A percentile compares a stretch with the other conserved stretches of the same genome.
phyloP scores from a whole-genome alignment of 1,140 invertebrate genomes.

The Bombyx mandarina region DNA sequence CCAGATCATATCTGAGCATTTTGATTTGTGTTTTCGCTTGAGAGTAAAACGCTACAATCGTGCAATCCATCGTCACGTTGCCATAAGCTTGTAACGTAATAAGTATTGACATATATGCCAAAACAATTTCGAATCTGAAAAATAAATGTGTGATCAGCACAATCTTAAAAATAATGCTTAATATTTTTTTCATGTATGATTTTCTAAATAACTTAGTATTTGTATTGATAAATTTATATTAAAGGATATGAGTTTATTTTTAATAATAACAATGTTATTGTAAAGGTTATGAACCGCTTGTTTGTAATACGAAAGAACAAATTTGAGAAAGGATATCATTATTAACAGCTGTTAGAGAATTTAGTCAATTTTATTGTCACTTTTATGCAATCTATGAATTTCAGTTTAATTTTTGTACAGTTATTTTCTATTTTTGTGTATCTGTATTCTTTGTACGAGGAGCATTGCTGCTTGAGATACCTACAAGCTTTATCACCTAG shows the following conservation, averaged over 20 bases:
- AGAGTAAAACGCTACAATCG: slow-evolving; percentile 39
- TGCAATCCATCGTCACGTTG: slow-evolving; percentile 50
- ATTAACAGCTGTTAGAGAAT: too few relatives aligned
- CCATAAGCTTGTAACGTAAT: slow-evolving; percentile 40
- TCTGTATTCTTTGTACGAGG: too few relatives aligned
- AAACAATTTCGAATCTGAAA: slow-evolving; percentile 38
- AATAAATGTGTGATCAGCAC: not conserved
- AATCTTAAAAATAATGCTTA: not conserved
- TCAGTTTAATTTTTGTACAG: too few relatives aligned
- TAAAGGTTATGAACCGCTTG: too few relatives aligned
- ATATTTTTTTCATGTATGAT: not conserved
- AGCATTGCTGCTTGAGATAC: too few relatives aligned
- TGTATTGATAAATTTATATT: not conserved
- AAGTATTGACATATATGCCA: slow-evolving; percentile 27
- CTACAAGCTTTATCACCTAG: too few relatives aligned
- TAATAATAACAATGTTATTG: too few relatives aligned
- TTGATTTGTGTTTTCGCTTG: slow-evolving; percentile 38
- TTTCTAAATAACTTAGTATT: not conserved
- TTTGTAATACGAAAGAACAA: too few relatives aligned
- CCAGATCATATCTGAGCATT: slow-evolving; percentile 37
- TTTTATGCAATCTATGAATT: too few relatives aligned
- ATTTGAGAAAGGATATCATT: too few relatives aligned
- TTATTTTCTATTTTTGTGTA: too few relatives aligned
- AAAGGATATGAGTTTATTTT: not conserved
- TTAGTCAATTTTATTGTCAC: too few relatives aligned